phyloP scores from a whole-genome alignment of 2,888 invertebrate genomes.

The Gari tellinella region DNA sequence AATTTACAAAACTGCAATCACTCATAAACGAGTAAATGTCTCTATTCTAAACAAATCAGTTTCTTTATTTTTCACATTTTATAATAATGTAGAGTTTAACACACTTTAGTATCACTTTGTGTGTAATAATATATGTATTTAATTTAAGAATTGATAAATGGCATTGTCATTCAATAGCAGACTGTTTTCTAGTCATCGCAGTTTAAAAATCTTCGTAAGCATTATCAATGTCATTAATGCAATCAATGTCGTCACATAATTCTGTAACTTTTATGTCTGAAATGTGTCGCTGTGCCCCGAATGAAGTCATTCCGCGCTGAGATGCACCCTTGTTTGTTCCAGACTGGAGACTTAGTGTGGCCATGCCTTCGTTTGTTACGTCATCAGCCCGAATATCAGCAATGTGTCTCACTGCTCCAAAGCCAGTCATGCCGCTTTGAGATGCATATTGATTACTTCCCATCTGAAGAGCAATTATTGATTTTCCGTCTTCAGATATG shows the following conservation, averaged over 20 bases:
- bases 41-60: no score
- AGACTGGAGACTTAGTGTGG: conserved; percentile 74
- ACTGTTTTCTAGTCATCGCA: no score
- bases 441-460: conserved; percentile 82
- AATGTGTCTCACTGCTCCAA: conserved; percentile 80
- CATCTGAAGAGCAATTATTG: conserved; percentile 79
- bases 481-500: conserved; percentile 72
- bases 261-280: conserved; percentile 77
- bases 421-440: conserved; percentile 82
- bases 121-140: no score
- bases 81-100: no score
- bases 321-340: conserved; percentile 75
- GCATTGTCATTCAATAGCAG: no score
- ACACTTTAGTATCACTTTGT: no score
- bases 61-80: no score
- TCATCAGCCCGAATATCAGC: conserved; percentile 74
- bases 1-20: no score
- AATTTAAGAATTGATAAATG: no score
- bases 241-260: conserved; percentile 56
- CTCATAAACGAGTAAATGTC: no score
- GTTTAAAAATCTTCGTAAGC: conserved; percentile 2
- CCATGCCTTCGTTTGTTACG: conserved; percentile 68
- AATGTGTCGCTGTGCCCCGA: conserved; percentile 77
- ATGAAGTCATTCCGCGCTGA: conserved; percentile 74
- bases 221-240: conserved; percentile 32